Evolutionary conservation across 1,140 invertebrate species (phyloP).

Genomic region (Babylonia areolata): DNA sequence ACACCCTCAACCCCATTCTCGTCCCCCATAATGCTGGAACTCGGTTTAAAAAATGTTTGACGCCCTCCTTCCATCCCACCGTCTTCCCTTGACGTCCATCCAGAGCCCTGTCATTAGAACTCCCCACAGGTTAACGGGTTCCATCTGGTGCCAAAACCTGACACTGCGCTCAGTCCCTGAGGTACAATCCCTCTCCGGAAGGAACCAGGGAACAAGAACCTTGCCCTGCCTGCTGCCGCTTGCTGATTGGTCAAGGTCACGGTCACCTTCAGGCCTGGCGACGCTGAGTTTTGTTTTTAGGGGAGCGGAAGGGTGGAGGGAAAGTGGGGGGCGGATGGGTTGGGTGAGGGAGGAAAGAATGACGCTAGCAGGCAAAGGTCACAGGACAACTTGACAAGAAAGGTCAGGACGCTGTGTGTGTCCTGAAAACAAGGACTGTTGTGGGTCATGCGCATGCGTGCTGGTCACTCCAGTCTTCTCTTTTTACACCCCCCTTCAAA

Average conservation of each 20-base stretch:
- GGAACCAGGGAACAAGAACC: too few species aligned
- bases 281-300: too few species aligned
- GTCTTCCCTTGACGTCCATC: background rate
- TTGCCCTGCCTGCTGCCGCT: background rate
- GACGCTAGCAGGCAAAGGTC: background rate
- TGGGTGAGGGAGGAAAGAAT: background rate
- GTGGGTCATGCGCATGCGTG: too few species aligned
- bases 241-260: background rate
- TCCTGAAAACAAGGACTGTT: too few species aligned
- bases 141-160: conserved; percentile 7
- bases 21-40: too few species aligned
- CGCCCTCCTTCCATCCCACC: too few species aligned
- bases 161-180: background rate
- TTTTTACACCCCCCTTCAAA: too few species aligned
- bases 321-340: too few species aligned
- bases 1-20: too few species aligned
- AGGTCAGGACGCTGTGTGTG: background rate
- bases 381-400: background rate
- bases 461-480: too few species aligned
- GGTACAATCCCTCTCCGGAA: background rate
- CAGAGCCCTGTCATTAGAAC: background rate
- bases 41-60: too few species aligned
- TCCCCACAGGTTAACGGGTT: background rate
- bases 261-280: background rate
- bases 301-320: too few species aligned